phyloP scores from a whole-genome alignment of 2,113 vertebrate genomes.

The Damaliscus lunatus region DNA sequence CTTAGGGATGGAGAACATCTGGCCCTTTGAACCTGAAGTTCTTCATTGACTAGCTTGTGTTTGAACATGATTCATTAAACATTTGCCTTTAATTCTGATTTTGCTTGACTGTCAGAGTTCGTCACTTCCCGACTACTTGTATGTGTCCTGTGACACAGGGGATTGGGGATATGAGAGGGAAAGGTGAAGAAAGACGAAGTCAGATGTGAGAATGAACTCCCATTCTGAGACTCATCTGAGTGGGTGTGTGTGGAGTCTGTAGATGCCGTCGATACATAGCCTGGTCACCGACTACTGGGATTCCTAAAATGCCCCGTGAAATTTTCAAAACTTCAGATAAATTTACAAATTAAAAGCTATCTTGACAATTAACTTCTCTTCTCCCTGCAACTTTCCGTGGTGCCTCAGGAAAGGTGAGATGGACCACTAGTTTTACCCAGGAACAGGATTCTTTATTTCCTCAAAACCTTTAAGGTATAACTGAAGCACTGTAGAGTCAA shows the following conservation, averaged over 20 bases:
- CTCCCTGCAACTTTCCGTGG: not conserved
- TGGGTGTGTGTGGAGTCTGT: not conserved
- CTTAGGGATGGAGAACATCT: not conserved
- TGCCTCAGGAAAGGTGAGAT: not conserved
- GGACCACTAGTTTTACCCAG: not conserved
- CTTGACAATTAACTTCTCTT: not conserved
- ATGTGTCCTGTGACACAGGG: not conserved
- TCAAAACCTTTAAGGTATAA: not conserved
- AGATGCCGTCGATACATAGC: fast-evolving
- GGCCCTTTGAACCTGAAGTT: not conserved
- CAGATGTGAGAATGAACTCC: not conserved
- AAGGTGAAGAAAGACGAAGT: not conserved
- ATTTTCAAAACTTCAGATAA: not conserved
- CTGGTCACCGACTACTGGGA: not conserved
- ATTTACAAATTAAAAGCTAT: not conserved
- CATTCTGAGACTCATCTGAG: not conserved
- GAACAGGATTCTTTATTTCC: not conserved
- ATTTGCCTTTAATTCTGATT: not conserved
- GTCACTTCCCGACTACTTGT: not conserved
- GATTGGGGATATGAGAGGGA: not conserved
- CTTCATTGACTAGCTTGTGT: not conserved
- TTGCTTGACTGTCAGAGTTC: not conserved
- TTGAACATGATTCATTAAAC: not conserved
- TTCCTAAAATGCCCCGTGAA: not conserved
- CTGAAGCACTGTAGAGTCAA: not conserved